phyloP scores from a whole-genome alignment of 2,888 invertebrate genomes.

The Isotomurus palustris region DNA sequence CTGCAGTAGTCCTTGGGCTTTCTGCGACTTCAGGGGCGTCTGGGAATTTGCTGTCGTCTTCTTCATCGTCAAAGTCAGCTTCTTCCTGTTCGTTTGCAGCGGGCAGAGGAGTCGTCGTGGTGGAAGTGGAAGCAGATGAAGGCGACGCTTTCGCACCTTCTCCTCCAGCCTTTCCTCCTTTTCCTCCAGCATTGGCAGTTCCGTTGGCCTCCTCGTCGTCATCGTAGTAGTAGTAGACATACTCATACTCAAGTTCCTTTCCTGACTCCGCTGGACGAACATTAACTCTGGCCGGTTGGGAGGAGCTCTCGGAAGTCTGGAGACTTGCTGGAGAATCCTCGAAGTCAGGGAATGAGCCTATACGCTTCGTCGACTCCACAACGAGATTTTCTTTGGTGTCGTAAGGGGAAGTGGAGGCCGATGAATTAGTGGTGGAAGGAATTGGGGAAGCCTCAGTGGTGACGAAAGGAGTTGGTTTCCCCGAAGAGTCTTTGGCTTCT shows the following conservation, averaged over 20 bases:
- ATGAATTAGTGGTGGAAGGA: constrained; percentile 13
- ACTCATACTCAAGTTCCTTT: constrained; percentile 86
- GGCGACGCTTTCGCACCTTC: neutral
- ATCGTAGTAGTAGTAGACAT: constrained; percentile 84
- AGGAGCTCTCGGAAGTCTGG: constrained; percentile 41
- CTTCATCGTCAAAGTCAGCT: constrained; percentile 28
- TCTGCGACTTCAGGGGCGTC: constrained; percentile 22
- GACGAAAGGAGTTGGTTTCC: neutral
- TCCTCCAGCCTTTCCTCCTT: neutral
- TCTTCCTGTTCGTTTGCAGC: constrained; percentile 14
- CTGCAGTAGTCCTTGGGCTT: constrained; percentile 19
- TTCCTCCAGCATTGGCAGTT: neutral
- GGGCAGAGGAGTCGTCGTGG: constrained; percentile 19
- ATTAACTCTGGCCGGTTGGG: constrained; percentile 66
- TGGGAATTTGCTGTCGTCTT: constrained; percentile 10
- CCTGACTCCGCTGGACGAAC: constrained; percentile 85
- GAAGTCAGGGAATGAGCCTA: constrained; percentile 43
- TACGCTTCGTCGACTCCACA: constrained; percentile 34
- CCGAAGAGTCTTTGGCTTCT: constrained; percentile 2
- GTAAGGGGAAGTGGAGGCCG: neutral
- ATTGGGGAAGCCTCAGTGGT: constrained; percentile 8
- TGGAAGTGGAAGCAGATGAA: constrained; percentile 12
- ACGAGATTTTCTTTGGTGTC: constrained; percentile 44
- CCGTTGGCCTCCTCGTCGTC: constrained; percentile 57
- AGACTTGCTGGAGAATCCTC: constrained; percentile 43